These are phyloP conservation scores for Musca domestica DNA, from an alignment of 1,140 invertebrate genomes.

Conservation along the genomic window DNA sequence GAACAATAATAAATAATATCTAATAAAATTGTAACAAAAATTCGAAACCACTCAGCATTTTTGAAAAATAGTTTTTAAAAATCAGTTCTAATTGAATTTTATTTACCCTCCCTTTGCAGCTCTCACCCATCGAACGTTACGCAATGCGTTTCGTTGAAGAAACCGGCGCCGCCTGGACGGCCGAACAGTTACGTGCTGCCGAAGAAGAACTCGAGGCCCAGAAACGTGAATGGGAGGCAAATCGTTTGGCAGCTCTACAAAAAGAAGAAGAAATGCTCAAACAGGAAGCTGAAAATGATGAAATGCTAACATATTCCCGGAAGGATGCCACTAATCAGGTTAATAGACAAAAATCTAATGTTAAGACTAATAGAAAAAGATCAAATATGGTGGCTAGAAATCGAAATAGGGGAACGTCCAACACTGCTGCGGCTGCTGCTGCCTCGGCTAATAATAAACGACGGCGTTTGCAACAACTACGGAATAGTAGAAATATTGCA, in stretches of 20 bases:
- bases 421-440: background rate
- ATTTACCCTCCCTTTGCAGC: constrained; percentile 58
- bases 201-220: constrained; percentile 87
- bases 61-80: background rate
- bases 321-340: constrained; percentile 77
- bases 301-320: constrained; percentile 67
- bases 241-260: constrained; percentile 70
- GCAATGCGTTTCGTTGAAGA: constrained; percentile 90
- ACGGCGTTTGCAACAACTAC: too few species aligned
- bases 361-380: constrained; percentile 11
- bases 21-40: too few species aligned
- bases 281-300: constrained; percentile 64
- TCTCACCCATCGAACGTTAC: constrained; percentile 89
- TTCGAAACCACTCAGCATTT: background rate
- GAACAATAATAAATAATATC: too few species aligned
- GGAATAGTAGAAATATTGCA: too few species aligned
- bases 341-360: constrained; percentile 56
- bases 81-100: background rate
- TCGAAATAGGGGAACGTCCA: constrained; percentile 25
- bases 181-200: constrained; percentile 81
- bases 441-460: background rate
- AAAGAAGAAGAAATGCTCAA: constrained; percentile 70
- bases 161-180: constrained; percentile 79
- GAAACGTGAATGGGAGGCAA: constrained; percentile 92
- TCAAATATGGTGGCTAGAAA: constrained; percentile 25